Evolutionary conservation across 64 coral and sea anemone genomes (phyloP).

Genomic region (Dendrophyllia cribrosa): DNA sequence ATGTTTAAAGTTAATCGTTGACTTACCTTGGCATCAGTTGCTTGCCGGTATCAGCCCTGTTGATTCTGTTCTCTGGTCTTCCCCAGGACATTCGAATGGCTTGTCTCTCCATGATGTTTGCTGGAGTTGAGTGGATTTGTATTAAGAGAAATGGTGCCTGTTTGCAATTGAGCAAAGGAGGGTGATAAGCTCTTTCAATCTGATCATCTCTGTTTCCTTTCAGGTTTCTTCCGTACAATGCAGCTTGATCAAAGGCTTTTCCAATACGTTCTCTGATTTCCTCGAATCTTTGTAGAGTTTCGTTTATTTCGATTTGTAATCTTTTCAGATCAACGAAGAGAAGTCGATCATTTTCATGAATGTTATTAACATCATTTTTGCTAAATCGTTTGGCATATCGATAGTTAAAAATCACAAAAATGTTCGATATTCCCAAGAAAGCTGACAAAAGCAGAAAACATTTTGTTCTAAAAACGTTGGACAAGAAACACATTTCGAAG

Average conservation of each 20-base stretch:
- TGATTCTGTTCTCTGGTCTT: constrained; percentile 77
- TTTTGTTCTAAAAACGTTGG: neutral
- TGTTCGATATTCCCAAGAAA: neutral
- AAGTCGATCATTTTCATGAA: neutral
- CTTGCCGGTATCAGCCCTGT: constrained; percentile 34
- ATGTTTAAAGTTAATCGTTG: too few relatives aligned
- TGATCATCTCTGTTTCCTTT: neutral
- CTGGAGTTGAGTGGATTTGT: constrained; percentile 76
- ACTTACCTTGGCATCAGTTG: constrained; percentile 8
- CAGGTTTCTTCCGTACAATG: neutral
- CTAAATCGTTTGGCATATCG: neutral
- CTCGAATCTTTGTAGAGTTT: neutral
- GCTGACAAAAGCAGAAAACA: neutral
- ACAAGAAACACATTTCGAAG: neutral
- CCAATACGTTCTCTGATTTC: neutral
- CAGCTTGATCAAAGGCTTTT: neutral
- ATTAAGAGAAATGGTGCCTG: constrained; percentile 65
- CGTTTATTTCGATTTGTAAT: constrained; percentile 13
- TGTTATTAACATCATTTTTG: neutral
- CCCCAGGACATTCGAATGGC: constrained; percentile 91
- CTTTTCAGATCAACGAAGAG: neutral
- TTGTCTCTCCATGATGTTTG: constrained; percentile 75
- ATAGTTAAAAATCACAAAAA: neutral
- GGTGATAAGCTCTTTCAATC: too few relatives aligned
- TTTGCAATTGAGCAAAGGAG: constrained; percentile 22